A percentile compares a stretch with the other conserved stretches of the same genome.
phyloP scores from a whole-genome alignment of 2,797 vertebrate species.

The Ficedula albicollis region DNA sequence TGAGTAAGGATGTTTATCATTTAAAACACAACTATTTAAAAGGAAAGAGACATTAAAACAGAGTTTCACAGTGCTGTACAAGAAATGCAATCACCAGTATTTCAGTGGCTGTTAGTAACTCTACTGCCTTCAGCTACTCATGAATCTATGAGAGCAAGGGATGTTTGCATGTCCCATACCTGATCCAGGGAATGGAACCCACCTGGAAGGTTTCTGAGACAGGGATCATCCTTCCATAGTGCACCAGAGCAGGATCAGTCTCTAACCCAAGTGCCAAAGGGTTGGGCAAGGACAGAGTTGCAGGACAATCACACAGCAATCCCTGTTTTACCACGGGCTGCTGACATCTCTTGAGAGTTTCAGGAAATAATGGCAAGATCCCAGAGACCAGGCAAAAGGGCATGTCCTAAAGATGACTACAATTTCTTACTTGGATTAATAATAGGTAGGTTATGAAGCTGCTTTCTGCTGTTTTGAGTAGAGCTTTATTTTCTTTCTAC shows the following conservation, averaged over 20 bases:
- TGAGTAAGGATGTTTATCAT: neutral
- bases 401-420: neutral
- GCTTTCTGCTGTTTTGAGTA: neutral
- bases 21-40: neutral
- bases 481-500: neutral
- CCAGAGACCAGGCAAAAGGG: neutral
- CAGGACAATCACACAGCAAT: neutral
- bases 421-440: neutral
- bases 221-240: neutral
- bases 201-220: neutral
- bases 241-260: neutral
- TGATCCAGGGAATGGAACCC: neutral
- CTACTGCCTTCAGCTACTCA: neutral
- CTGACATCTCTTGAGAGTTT: neutral
- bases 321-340: accelerated
- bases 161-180: neutral
- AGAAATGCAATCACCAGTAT: neutral
- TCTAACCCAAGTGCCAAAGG: neutral
- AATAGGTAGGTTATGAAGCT: neutral
- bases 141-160: neutral
- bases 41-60: neutral
- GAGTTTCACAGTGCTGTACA: neutral
- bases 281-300: neutral
- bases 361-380: neutral
- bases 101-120: neutral